phyloP scores from a whole-genome alignment of 2,797 vertebrate genomes.

The Paramormyrops hopkinsi region DNA sequence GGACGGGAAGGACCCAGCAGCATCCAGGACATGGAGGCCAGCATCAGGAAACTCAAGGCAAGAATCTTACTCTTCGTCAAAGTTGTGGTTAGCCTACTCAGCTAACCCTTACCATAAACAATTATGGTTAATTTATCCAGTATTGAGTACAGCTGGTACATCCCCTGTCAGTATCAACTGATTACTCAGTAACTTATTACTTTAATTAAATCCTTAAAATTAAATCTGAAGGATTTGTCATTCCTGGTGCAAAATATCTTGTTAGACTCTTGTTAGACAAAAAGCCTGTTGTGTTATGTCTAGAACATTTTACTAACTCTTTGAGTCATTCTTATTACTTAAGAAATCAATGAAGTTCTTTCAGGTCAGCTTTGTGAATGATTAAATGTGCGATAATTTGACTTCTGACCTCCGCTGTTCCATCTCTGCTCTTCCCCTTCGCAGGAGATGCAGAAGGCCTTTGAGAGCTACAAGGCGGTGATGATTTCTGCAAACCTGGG shows the following conservation, averaged over 20 bases:
- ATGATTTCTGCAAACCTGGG: constrained; percentile 73
- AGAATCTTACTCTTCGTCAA: background rate
- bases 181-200: background rate
- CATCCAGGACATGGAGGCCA: constrained; percentile 60
- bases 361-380: background rate
- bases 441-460: constrained; percentile 75
- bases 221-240: background rate
- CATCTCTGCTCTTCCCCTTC: background rate
- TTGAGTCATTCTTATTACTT: background rate
- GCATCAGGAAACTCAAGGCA: constrained; percentile 74
- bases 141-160: background rate
- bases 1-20: constrained; percentile 47
- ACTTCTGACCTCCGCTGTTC: background rate
- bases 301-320: background rate
- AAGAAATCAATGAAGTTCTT: background rate
- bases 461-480: constrained; percentile 75
- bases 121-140: background rate
- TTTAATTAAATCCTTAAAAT: background rate
- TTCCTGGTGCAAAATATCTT: background rate
- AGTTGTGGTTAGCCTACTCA: background rate
- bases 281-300: background rate
- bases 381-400: background rate
- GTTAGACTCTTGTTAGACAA: background rate
- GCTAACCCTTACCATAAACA: background rate
- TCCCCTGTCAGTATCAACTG: background rate